These are phyloP conservation scores for Heliornis fulica DNA, from an alignment of 2,113 vertebrate species.

Conservation along the genomic window DNA sequence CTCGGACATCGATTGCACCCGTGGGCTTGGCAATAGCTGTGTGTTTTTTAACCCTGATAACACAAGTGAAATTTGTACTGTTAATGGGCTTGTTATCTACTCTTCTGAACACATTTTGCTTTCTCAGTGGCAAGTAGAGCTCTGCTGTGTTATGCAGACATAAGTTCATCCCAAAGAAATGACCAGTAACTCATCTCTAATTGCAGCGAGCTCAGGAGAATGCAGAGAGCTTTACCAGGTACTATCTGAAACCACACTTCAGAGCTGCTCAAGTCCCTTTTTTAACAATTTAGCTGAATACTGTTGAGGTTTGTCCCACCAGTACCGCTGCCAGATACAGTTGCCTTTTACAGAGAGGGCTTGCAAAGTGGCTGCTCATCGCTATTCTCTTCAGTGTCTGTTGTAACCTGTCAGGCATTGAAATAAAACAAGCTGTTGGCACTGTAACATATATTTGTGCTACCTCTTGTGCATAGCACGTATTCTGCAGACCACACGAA, in stretches of 20 bases:
- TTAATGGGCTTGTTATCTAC: not conserved
- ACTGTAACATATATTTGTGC: not conserved
- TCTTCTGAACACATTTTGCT: not conserved
- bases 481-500: not conserved
- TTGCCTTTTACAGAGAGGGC: conserved; percentile 19
- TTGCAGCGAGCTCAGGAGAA: not conserved
- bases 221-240: not conserved
- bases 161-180: not conserved
- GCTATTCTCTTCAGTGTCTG: conserved; percentile 50
- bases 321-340: not conserved
- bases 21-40: not conserved
- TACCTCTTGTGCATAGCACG: not conserved
- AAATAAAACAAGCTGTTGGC: not conserved
- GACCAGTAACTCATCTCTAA: not conserved
- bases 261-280: conserved; percentile 29
- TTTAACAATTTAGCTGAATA: conserved; percentile 31
- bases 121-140: not conserved
- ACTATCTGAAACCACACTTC: conserved; percentile 36
- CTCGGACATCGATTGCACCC: not conserved
- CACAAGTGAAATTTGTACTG: not conserved
- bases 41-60: not conserved
- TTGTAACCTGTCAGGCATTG: conserved; percentile 48
- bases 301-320: conserved; percentile 47
- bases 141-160: not conserved
- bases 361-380: conserved; percentile 52